A percentile compares a stretch with the other conserved stretches of the same genome.
phyloP scores from a whole-genome alignment of 2,888 invertebrate genomes.

The Yponomeuta cagnagella region DNA sequence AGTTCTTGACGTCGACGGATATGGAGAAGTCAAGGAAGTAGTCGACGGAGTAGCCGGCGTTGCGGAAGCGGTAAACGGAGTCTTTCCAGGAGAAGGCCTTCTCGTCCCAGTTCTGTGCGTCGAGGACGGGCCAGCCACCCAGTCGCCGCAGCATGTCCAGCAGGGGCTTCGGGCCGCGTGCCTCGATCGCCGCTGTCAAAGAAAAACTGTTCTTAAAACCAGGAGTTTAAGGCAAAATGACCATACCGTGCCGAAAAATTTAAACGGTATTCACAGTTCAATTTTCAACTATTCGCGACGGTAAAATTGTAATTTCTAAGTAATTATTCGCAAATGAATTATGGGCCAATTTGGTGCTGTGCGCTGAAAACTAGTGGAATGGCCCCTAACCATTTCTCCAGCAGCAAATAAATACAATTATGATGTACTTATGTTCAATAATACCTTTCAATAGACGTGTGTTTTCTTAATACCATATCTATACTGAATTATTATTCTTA shows the following conservation, averaged over 20 bases:
- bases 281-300: too few species aligned
- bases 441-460: too few species aligned
- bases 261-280: too few species aligned
- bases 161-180: constrained; percentile 84
- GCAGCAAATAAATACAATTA: too few species aligned
- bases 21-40: constrained; percentile 94
- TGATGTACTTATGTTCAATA: too few species aligned
- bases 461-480: too few species aligned
- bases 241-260: background rate
- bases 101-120: constrained; percentile 84
- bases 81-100: constrained; percentile 86
- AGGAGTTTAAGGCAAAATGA: background rate
- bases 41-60: constrained; percentile 89
- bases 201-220: background rate
- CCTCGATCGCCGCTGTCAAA: constrained; percentile 81
- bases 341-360: too few species aligned
- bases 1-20: constrained; percentile 92
- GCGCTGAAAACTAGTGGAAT: too few species aligned
- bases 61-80: constrained; percentile 87
- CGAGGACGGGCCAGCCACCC: constrained; percentile 96
- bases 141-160: constrained; percentile 81
- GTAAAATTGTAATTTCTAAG: too few species aligned
- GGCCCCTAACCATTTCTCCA: too few species aligned
- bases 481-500: too few species aligned
- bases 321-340: too few species aligned